phyloP scores from a whole-genome alignment of 2,113 vertebrate genomes.

The Fulica atra region DNA sequence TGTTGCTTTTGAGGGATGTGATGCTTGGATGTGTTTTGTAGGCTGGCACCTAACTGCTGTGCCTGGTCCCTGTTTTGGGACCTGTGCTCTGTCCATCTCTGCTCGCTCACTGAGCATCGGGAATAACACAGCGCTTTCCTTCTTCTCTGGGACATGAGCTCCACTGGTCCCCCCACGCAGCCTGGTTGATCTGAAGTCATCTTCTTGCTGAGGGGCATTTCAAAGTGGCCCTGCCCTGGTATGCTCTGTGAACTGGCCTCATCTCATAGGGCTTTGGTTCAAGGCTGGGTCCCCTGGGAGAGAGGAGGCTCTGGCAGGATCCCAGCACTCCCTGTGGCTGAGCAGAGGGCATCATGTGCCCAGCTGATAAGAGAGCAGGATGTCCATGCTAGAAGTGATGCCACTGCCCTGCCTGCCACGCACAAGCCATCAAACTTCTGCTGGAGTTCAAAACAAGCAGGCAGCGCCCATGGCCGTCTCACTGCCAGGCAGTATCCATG shows the following conservation, averaged over 20 bases:
- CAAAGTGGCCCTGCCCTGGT: background rate
- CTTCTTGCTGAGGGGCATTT: background rate
- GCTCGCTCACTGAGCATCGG: background rate
- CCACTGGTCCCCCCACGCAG: background rate
- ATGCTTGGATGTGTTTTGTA: background rate
- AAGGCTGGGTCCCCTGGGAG: fast-evolving
- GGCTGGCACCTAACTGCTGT: background rate
- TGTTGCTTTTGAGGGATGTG: background rate
- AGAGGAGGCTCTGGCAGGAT: background rate
- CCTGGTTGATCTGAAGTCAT: background rate
- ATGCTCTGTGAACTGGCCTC: background rate
- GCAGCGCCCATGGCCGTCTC: fast-evolving
- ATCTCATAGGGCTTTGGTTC: background rate
- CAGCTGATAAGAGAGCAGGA: background rate
- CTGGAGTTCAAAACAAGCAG: fast-evolving
- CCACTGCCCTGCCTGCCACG: fast-evolving
- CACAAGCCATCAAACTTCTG: fast-evolving
- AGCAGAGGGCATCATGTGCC: background rate
- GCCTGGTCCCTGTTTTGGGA: background rate
- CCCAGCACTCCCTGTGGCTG: background rate
- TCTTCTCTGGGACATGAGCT: background rate
- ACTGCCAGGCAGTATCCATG: fast-evolving
- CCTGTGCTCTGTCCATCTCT: background rate
- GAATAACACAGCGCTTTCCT: fast-evolving
- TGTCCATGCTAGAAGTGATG: background rate